Evolutionary conservation across 2,113 vertebrate genomes (phyloP).

Genomic region (Hypomesus transpacificus): DNA sequence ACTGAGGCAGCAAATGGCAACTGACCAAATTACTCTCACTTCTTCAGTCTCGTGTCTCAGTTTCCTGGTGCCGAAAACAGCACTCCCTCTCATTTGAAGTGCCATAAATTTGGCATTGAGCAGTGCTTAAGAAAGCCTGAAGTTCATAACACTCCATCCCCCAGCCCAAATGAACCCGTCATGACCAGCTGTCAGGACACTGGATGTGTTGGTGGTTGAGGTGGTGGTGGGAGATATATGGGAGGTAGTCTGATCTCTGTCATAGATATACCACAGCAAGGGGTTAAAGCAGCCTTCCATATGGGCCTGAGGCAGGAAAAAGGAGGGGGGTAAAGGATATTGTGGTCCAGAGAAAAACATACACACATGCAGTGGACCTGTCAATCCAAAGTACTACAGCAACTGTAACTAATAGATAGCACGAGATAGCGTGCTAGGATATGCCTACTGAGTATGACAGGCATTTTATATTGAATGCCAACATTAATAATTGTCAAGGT

Average conservation of each 20-base stretch:
- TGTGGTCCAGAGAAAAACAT: constrained; percentile 5
- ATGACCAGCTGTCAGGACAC: constrained; percentile 30
- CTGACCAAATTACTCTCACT: constrained; percentile 18
- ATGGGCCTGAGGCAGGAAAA: constrained; percentile 7
- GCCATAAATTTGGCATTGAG: constrained; percentile 29
- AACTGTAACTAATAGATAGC: constrained; percentile 2
- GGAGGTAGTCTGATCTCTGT: constrained; percentile 27
- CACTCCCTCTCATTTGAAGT: constrained; percentile 17
- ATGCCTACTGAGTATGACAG: too few relatives aligned
- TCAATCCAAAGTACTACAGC: background rate
- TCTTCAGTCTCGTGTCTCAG: constrained; percentile 10
- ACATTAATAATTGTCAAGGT: too few relatives aligned
- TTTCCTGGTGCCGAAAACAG: background rate
- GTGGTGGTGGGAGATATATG: constrained; percentile 1
- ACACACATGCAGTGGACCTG: constrained; percentile 27
- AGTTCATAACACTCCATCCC: constrained; percentile 24
- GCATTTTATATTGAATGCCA: too few relatives aligned
- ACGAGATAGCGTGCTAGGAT: too few relatives aligned
- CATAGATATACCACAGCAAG: constrained; percentile 34
- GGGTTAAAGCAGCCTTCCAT: constrained; percentile 12
- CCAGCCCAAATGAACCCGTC: constrained; percentile 25
- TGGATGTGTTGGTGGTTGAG: constrained; percentile 20
- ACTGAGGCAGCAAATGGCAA: constrained; percentile 14
- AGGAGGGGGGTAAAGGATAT: constrained; percentile 41
- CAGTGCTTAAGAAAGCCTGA: constrained; percentile 16